These are phyloP conservation scores for Elymnias hypermnestra DNA, from an alignment of 1,140 invertebrate species.

Conservation along the genomic window DNA sequence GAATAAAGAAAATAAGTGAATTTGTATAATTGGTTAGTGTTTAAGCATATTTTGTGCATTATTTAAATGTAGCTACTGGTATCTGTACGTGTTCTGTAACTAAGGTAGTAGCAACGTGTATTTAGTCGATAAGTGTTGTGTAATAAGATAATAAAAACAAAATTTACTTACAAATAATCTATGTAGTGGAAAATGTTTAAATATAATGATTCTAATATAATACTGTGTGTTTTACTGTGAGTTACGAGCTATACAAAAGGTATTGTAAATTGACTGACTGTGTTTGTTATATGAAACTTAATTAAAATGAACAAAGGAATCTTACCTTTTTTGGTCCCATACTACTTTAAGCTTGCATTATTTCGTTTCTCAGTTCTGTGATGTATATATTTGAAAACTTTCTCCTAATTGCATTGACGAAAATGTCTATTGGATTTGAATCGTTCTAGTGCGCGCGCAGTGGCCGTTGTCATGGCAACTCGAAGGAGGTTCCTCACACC, in stretches of 20 bases:
- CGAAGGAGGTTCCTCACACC: slow-evolving; percentile 22
- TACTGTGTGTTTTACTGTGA: slow-evolving; percentile 5
- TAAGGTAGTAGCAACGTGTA: slow-evolving; percentile 12
- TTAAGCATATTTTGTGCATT: too few species aligned
- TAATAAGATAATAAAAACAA: not conserved
- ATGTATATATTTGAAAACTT: slow-evolving; percentile 14
- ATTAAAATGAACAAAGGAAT: slow-evolving; percentile 5
- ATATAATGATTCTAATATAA: too few species aligned
- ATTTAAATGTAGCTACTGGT: slow-evolving; percentile 4
- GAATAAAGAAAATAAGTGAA: too few species aligned
- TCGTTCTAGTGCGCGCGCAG: slow-evolving; percentile 56
- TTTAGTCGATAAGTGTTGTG: slow-evolving; percentile 22
- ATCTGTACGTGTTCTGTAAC: slow-evolving; percentile 7
- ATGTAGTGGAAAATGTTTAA: too few species aligned
- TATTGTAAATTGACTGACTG: too few species aligned
- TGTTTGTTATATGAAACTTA: too few species aligned
- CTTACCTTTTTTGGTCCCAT: slow-evolving; percentile 68
- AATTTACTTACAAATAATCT: slow-evolving; percentile 2
- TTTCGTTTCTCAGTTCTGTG: slow-evolving; percentile 8
- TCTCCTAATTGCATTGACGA: slow-evolving; percentile 46
- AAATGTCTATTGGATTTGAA: slow-evolving; percentile 25
- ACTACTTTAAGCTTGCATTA: slow-evolving; percentile 20
- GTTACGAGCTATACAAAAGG: too few species aligned
- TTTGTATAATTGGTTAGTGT: too few species aligned
- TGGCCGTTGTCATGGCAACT: slow-evolving; percentile 45